These are phyloP conservation scores for Entomyzon cyanotis DNA, from an alignment of 2,113 vertebrate species.

Conservation along the genomic window DNA sequence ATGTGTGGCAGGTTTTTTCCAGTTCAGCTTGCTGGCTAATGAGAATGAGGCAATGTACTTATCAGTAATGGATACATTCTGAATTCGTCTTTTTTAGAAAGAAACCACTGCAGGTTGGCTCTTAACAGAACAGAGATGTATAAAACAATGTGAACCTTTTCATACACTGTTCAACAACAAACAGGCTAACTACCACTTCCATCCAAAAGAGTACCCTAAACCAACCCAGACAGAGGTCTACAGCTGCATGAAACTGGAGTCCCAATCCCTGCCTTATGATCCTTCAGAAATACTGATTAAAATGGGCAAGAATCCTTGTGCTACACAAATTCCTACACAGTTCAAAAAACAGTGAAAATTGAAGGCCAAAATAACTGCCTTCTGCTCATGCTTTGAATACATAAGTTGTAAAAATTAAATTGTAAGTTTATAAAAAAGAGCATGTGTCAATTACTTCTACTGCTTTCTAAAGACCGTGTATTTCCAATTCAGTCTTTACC, in stretches of 20 bases:
- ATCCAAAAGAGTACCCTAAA: neutral
- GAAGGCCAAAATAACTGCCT: neutral
- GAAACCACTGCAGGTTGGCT: neutral
- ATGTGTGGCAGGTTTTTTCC: neutral
- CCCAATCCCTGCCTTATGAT: neutral
- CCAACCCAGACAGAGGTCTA: accelerated
- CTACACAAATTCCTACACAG: neutral
- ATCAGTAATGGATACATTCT: neutral
- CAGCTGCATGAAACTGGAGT: neutral
- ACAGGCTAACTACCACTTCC: neutral
- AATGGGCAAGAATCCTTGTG: neutral
- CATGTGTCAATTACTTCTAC: neutral
- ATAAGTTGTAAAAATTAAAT: neutral
- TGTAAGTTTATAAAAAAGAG: neutral
- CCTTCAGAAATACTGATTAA: neutral
- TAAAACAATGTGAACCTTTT: neutral
- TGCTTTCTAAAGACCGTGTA: neutral
- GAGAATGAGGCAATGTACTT: neutral
- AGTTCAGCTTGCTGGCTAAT: neutral
- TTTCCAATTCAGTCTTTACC: neutral
- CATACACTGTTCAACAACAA: neutral
- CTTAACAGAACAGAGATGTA: neutral
- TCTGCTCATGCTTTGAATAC: neutral
- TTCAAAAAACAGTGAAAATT: neutral
- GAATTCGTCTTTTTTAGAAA: neutral